Conservation (phyloP, 2,113 vertebrate genomes). For the Chaetura pelagica region DNA sequence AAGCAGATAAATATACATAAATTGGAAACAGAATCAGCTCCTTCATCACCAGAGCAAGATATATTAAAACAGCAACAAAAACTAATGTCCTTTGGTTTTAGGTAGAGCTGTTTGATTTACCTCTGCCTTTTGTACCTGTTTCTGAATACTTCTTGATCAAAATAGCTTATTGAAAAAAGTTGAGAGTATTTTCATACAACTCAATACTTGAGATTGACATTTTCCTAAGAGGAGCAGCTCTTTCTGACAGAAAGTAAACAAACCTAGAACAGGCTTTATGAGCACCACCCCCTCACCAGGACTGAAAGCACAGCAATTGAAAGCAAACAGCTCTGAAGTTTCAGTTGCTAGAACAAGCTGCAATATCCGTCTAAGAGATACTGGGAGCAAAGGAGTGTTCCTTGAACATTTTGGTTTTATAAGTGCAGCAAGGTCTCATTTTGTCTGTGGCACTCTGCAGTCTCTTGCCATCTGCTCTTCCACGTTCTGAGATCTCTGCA, state of each 20-base stretch:
- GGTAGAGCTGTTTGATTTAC: not conserved
- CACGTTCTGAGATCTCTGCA: not conserved
- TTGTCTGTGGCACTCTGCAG: not conserved
- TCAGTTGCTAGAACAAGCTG: not conserved
- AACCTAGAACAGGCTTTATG: not conserved
- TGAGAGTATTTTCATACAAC: not conserved
- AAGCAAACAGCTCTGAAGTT: not conserved
- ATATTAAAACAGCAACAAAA: not conserved
- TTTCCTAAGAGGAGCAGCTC: not conserved
- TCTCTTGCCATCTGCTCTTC: not conserved
- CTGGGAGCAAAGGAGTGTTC: not conserved
- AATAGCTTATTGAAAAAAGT: slow-evolving; percentile 6
- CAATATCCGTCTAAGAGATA: not conserved
- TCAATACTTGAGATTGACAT: not conserved
- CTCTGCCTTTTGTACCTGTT: not conserved
- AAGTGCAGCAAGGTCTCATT: not conserved
- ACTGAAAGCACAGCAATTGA: not conserved
- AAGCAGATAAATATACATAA: not conserved
- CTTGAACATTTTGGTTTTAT: not conserved
- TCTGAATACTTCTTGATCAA: slow-evolving; percentile 10
- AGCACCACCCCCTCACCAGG: not conserved
- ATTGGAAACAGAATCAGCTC: slow-evolving; percentile 19
- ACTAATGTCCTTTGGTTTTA: not conserved
- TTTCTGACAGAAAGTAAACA: slow-evolving; percentile 7
- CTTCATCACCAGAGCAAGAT: slow-evolving; percentile 3